Percentiles rank a stretch among this genome's conserved stretches.
These are phyloP conservation scores for Lagodon rhomboides DNA, from an alignment of 2,797 vertebrate genomes.

Conservation along the genomic window DNA sequence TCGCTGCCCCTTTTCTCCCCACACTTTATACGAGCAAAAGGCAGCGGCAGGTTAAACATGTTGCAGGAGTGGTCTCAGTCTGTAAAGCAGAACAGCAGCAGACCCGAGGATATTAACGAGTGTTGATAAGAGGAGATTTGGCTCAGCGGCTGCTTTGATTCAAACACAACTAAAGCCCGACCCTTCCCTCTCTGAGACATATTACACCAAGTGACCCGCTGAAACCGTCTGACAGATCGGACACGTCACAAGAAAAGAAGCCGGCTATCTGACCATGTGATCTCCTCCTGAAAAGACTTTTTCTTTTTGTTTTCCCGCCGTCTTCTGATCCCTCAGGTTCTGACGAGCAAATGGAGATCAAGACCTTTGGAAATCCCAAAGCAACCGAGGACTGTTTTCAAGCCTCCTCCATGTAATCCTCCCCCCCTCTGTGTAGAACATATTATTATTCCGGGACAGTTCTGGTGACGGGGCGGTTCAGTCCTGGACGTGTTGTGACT, in stretches of 20 bases:
- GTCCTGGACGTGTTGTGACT: slow-evolving; percentile 53
- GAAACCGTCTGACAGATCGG: slow-evolving; percentile 41
- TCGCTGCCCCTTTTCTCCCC: not conserved
- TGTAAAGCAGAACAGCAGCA: slow-evolving; percentile 2
- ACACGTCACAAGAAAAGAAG: not conserved
- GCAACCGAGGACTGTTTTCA: slow-evolving; percentile 52
- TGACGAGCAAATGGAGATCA: slow-evolving; percentile 75
- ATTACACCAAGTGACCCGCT: slow-evolving; percentile 26
- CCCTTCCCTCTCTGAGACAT: slow-evolving; percentile 46
- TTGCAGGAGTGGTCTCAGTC: slow-evolving; percentile 7
- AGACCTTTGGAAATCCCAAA: slow-evolving; percentile 70
- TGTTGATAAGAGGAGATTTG: slow-evolving; percentile 43
- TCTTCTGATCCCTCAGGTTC: slow-evolving; percentile 65
- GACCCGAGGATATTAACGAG: slow-evolving; percentile 50
- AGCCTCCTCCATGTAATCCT: slow-evolving; percentile 58
- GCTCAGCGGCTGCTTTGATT: slow-evolving; percentile 34
- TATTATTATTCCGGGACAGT: slow-evolving; percentile 57
- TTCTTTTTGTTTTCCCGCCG: slow-evolving; percentile 52
- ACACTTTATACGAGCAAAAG: not conserved
- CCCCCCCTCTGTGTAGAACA: slow-evolving; percentile 32
- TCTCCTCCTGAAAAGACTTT: slow-evolving; percentile 39
- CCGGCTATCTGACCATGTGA: slow-evolving; percentile 28
- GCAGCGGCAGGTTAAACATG: not conserved
- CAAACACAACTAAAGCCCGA: slow-evolving; percentile 22
- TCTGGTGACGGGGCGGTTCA: slow-evolving; percentile 4